These are phyloP conservation scores for Crotalus viridis DNA, from an alignment of 2,113 vertebrate species.

Conservation along the genomic window DNA sequence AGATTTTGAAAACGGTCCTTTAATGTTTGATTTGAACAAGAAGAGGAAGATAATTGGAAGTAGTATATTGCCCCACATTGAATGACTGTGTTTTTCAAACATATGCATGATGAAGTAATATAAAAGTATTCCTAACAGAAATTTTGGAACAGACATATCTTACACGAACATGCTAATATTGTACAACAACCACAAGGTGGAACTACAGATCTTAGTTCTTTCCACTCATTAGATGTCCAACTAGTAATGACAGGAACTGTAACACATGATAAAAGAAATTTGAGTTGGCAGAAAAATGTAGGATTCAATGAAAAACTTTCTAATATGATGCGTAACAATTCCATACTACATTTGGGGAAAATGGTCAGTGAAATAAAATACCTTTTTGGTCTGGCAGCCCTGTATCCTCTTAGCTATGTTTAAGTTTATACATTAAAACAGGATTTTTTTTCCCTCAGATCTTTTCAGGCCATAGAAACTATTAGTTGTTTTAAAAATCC, in stretches of 20 bases:
- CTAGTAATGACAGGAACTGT: neutral
- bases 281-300: neutral
- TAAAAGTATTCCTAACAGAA: neutral
- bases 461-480: neutral
- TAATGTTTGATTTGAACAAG: neutral
- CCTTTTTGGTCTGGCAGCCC: neutral
- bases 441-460: fast-evolving
- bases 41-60: neutral
- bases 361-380: neutral
- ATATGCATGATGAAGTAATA: neutral
- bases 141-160: neutral
- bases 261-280: neutral
- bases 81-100: neutral
- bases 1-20: neutral
- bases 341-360: neutral
- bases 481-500: neutral
- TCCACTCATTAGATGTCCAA: neutral
- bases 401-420: neutral
- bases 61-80: neutral
- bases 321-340: neutral
- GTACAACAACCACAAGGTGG: constrained; percentile 18
- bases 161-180: neutral
- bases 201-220: constrained; percentile 7
- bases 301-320: neutral
- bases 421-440: neutral